Percentiles rank a stretch among this genome's conserved stretches.
Evolutionary conservation across 2,888 invertebrate genomes (phyloP).

Genomic region (Serripes groenlandicus): DNA sequence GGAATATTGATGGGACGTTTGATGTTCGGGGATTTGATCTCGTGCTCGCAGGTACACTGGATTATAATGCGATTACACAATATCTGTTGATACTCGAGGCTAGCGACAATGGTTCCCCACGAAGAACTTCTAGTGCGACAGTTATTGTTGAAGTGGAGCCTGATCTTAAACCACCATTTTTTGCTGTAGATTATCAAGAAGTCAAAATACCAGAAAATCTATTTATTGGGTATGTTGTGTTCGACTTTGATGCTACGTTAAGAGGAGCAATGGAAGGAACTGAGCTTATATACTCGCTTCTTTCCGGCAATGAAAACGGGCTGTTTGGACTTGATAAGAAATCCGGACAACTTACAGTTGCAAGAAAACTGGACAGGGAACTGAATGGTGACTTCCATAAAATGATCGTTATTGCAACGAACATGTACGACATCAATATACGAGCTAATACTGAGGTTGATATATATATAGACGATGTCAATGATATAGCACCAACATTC

Average conservation of each 20-base stretch:
- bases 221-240: constrained; percentile 57
- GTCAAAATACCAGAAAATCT: constrained; percentile 65
- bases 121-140: constrained; percentile 56
- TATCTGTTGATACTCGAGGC: constrained; percentile 70
- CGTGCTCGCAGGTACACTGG: constrained; percentile 55
- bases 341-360: constrained; percentile 70
- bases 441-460: constrained; percentile 65
- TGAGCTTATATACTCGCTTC: constrained; percentile 68
- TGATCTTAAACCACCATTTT: constrained; percentile 62
- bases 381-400: constrained; percentile 35
- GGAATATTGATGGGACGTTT: constrained; percentile 69
- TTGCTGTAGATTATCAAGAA: constrained; percentile 34
- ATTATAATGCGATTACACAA: constrained; percentile 63
- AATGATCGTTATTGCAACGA: constrained; percentile 66
- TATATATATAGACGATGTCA: constrained; percentile 71
- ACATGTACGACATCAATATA: constrained; percentile 49
- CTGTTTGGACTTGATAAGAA: constrained; percentile 63
- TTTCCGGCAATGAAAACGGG: constrained; percentile 62
- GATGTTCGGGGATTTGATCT: constrained; percentile 52
- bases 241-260: constrained; percentile 71
- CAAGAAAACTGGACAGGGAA: constrained; percentile 69
- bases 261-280: constrained; percentile 69
- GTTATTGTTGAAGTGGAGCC: constrained; percentile 71
- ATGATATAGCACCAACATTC: constrained; percentile 75
- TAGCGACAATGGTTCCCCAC: constrained; percentile 64